phyloP scores from a whole-genome alignment of 2,797 vertebrate species.

The Myotis pilosus region DNA sequence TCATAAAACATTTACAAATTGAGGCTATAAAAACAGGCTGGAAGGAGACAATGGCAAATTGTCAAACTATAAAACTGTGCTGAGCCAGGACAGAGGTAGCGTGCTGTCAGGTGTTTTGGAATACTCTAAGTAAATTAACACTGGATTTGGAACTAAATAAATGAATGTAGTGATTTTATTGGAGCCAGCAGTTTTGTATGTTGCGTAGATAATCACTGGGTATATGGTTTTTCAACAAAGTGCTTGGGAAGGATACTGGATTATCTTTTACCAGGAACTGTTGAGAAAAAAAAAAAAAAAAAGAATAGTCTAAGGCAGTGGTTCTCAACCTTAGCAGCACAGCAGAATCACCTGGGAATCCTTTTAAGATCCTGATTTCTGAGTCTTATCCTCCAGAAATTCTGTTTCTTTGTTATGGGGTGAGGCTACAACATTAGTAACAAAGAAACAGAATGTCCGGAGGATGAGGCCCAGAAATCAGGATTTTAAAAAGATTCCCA shows the following conservation, averaged over 20 bases:
- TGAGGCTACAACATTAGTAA: too few relatives aligned
- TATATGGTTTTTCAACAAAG: not conserved
- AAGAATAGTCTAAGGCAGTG: not conserved
- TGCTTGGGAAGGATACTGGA: not conserved
- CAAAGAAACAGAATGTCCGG: too few relatives aligned
- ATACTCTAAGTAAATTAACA: constrained; percentile 13
- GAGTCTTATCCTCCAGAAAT: too few relatives aligned
- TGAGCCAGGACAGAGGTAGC: not conserved
- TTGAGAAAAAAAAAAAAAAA: constrained; percentile 4
- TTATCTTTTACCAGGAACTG: not conserved
- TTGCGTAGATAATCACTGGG: not conserved
- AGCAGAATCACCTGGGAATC: too few relatives aligned
- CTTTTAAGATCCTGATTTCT: too few relatives aligned
- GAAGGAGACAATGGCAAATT: constrained; percentile 27
- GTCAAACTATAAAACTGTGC: not conserved
- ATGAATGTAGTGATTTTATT: not conserved
- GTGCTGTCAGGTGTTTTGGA: not conserved
- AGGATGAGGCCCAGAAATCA: too few relatives aligned
- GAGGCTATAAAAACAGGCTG: not conserved
- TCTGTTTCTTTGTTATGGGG: too few relatives aligned
- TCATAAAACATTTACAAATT: constrained; percentile 48
- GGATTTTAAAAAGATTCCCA: too few relatives aligned
- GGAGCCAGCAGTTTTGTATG: constrained; percentile 28
- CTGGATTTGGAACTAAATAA: constrained; percentile 27
- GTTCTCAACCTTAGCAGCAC: too few relatives aligned